Conservation (phyloP, 2,888 invertebrate genomes). For the Drosophila flavopinicola region DNA sequence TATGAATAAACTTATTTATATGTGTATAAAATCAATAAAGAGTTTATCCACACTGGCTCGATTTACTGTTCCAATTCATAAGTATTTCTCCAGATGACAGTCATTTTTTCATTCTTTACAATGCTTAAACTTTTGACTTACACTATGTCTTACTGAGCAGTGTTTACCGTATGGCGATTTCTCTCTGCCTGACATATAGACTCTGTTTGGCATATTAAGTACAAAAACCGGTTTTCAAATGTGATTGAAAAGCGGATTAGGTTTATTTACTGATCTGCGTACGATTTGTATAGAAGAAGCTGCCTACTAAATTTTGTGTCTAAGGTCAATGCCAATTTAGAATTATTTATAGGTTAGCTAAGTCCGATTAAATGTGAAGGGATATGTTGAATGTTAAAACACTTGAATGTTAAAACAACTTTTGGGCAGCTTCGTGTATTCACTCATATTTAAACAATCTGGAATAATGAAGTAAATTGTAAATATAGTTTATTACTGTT, state of each 20-base stretch:
- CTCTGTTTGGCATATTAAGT: neutral
- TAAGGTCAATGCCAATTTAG: neutral
- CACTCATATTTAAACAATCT: no score
- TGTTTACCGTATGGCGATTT: neutral
- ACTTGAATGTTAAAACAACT: no score
- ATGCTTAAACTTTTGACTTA: no score
- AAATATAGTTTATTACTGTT: no score
- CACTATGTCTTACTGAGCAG: neutral
- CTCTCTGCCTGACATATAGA: neutral
- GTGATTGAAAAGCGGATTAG: neutral
- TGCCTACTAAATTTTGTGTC: neutral
- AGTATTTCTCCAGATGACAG: neutral
- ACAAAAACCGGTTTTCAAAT: constrained; percentile 1
- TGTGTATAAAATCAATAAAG: constrained; percentile 53
- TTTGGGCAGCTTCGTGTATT: no score
- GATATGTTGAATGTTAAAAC: no score
- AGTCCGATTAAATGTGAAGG: no score
- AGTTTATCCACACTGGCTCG: constrained; percentile 21
- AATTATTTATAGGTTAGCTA: neutral
- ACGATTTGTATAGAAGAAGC: no score
- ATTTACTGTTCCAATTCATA: neutral
- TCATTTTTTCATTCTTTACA: neutral
- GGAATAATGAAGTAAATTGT: no score
- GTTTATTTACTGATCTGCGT: neutral
- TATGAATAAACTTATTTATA: constrained; percentile 39